Evolutionary conservation across 2,113 vertebrate species (phyloP).

Genomic region (Romanogobio albipinnatus): DNA sequence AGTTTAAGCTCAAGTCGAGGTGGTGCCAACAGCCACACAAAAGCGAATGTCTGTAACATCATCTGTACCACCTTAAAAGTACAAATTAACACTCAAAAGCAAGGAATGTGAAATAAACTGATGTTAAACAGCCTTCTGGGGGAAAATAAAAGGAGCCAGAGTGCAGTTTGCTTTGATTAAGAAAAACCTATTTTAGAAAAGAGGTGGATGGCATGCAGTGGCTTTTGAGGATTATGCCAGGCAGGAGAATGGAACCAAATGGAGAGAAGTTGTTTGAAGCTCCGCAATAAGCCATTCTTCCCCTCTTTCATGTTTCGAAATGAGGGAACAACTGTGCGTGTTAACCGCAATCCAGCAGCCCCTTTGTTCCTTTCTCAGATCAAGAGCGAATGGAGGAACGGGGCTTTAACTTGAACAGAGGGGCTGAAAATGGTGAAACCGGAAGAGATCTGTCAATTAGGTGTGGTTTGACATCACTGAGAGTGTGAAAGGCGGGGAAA

Average conservation of each 20-base stretch:
- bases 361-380: conserved; percentile 58
- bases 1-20: conserved; percentile 29
- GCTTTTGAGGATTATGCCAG: conserved; percentile 56
- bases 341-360: conserved; percentile 44
- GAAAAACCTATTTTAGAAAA: conserved; percentile 42
- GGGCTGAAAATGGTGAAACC: not conserved
- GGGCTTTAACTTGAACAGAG: not conserved
- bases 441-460: conserved; percentile 16
- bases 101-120: conserved; percentile 50
- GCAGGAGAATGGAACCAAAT: conserved; percentile 60
- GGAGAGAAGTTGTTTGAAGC: conserved; percentile 58
- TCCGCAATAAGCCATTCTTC: conserved; percentile 53
- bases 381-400: not conserved
- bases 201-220: conserved; percentile 19
- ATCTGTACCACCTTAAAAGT: conserved; percentile 36
- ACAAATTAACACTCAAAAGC: conserved; percentile 54
- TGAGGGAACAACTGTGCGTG: conserved; percentile 56
- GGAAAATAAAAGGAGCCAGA: conserved; percentile 40
- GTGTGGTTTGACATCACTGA: conserved; percentile 24
- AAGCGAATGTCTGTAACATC: conserved; percentile 42
- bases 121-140: not conserved
- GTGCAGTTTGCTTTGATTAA: conserved; percentile 57
- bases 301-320: conserved; percentile 62
- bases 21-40: not conserved
- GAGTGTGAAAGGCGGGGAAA: conserved; percentile 26